Percentiles rank a stretch among this genome's conserved stretches.
These are phyloP conservation scores for Brachyhypopomus gauderio DNA, from an alignment of 2,113 vertebrate genomes.

Conservation along the genomic window DNA sequence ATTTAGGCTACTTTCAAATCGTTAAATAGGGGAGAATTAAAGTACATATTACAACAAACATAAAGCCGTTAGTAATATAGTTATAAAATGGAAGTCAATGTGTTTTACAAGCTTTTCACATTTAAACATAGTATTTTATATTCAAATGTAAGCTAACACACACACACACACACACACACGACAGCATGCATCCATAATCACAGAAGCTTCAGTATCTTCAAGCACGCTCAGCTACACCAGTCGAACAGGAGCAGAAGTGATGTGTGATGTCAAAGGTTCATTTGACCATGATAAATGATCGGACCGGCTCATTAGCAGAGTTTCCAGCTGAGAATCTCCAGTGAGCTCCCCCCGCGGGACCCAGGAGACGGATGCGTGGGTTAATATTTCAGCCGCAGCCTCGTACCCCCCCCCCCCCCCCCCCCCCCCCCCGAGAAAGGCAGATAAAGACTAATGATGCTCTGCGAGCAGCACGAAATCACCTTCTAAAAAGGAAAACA, in stretches of 20 bases:
- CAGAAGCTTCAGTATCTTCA: background rate
- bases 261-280: conserved; percentile 16
- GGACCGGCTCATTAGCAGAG: conserved; percentile 22
- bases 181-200: background rate
- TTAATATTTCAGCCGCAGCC: conserved; percentile 20
- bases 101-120: too few species aligned
- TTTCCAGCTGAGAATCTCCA: conserved; percentile 36
- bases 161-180: background rate
- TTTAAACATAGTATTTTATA: background rate
- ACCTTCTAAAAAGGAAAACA: conserved; percentile 19
- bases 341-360: conserved; percentile 13
- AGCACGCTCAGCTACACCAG: background rate
- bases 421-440: conserved; percentile 5
- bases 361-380: conserved; percentile 17
- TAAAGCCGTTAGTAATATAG: background rate
- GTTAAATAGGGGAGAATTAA: background rate
- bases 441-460: conserved; percentile 40
- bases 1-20: background rate
- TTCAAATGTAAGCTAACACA: too few species aligned
- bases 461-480: conserved; percentile 28
- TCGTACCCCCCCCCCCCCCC: background rate
- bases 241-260: background rate
- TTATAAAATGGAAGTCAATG: too few species aligned
- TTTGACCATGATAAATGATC: conserved; percentile 38
- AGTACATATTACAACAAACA: background rate